A percentile compares a stretch with the other conserved stretches of the same genome.
phyloP scores from a whole-genome alignment of 2,797 vertebrate species.

The Fistularia commersonii region DNA sequence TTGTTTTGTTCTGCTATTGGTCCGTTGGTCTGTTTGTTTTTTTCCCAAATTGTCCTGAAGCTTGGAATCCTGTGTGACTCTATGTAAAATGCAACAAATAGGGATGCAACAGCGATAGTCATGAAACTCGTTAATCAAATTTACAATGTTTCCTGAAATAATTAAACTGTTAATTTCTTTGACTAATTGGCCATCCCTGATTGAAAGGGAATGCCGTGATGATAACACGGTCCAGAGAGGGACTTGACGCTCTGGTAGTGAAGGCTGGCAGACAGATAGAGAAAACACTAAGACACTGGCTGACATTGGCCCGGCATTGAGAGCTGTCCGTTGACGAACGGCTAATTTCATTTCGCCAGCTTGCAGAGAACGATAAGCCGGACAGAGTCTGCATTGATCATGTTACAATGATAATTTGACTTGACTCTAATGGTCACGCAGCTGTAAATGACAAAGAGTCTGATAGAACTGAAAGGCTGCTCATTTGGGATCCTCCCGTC shows the following conservation, averaged over 20 bases:
- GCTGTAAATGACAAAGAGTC: slow-evolving; percentile 20
- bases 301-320: slow-evolving; percentile 55
- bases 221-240: too few species aligned
- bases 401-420: slow-evolving; percentile 29
- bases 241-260: neutral
- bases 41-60: too few species aligned
- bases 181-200: too few species aligned
- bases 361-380: slow-evolving; percentile 42
- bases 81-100: too few species aligned
- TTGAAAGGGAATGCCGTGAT: too few species aligned
- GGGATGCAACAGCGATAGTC: too few species aligned
- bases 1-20: too few species aligned
- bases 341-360: slow-evolving; percentile 41
- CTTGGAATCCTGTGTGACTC: too few species aligned
- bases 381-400: slow-evolving; percentile 37
- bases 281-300: slow-evolving; percentile 6
- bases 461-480: neutral
- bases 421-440: slow-evolving; percentile 29
- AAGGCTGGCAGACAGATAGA: slow-evolving; percentile 6
- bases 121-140: too few species aligned
- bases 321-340: slow-evolving; percentile 17
- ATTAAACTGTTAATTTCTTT: too few species aligned
- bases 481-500: neutral
- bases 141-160: too few species aligned
- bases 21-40: too few species aligned